phyloP scores from a whole-genome alignment of 2,888 invertebrate genomes.

The Acanthosepion lycidas region DNA sequence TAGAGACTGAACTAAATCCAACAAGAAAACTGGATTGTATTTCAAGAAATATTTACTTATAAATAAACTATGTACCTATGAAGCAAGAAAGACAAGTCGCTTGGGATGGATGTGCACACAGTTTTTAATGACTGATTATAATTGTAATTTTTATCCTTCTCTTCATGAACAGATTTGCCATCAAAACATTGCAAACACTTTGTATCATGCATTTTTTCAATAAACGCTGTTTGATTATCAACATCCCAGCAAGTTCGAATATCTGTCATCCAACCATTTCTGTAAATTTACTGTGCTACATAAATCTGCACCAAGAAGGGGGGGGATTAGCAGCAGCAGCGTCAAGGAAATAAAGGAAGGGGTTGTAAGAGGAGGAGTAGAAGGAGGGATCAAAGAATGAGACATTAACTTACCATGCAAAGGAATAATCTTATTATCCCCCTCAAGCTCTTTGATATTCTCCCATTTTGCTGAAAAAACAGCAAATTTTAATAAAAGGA shows the following conservation, averaged over 20 bases:
- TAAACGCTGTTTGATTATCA: background rate
- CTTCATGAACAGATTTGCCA: background rate
- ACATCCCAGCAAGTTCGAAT: background rate
- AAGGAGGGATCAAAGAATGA: slow-evolving; percentile 24
- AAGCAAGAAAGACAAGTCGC: background rate
- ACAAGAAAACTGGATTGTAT: too few species aligned
- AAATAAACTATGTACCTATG: background rate
- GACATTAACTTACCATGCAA: slow-evolving; percentile 45
- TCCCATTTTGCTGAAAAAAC: slow-evolving; percentile 47
- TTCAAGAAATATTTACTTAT: too few species aligned
- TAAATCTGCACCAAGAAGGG: background rate
- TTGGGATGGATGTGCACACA: background rate
- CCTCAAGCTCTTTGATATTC: slow-evolving; percentile 46
- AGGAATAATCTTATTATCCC: slow-evolving; percentile 43
- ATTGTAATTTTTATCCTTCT: background rate
- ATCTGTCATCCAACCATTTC: background rate
- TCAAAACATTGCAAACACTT: background rate
- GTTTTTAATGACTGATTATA: background rate
- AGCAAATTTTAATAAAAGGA: slow-evolving; percentile 12
- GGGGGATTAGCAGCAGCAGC: background rate
- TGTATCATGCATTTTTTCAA: background rate
- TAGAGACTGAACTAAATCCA: too few species aligned
- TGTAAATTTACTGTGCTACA: background rate
- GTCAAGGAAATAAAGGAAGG: background rate
- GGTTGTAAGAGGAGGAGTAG: background rate